Evolutionary conservation across 2,888 invertebrate species (phyloP).

Genomic region (Tinea trinotella): DNA sequence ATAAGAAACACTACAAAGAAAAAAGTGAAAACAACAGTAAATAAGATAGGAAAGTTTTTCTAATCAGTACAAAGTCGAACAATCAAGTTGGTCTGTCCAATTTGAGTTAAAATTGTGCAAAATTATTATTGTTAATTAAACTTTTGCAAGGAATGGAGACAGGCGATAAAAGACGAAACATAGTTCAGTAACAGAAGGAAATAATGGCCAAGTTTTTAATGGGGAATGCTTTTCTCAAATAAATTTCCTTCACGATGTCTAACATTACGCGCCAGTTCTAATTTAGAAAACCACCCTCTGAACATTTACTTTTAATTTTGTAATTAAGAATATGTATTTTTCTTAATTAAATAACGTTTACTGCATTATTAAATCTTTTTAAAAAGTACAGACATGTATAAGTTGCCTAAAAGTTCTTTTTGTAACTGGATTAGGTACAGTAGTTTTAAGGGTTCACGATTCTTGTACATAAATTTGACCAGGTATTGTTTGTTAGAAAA

Average conservation of each 20-base stretch:
- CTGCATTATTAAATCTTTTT: too few species aligned
- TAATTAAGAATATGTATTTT: too few species aligned
- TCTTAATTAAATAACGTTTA: too few species aligned
- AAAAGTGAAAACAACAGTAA: background rate
- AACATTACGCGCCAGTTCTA: constrained; percentile 21
- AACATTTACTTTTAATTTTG: too few species aligned
- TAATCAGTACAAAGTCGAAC: constrained; percentile 15
- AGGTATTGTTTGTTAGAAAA: too few species aligned
- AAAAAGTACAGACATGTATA: too few species aligned
- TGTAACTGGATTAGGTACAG: too few species aligned
- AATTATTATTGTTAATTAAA: constrained; percentile 17
- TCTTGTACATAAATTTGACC: too few species aligned
- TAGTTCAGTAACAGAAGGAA: constrained; percentile 26
- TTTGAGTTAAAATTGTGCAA: constrained; percentile 12
- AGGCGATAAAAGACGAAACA: constrained; percentile 25
- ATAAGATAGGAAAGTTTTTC: constrained; percentile 8
- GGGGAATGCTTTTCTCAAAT: constrained; percentile 31
- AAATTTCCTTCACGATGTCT: constrained; percentile 36
- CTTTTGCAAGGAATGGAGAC: constrained; percentile 20
- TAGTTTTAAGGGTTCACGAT: too few species aligned
- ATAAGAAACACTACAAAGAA: background rate
- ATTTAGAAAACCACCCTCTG: too few species aligned
- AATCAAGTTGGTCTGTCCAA: constrained; percentile 13
- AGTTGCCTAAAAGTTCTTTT: too few species aligned
- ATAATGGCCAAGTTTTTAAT: constrained; percentile 34